Evolutionary conservation across 2,888 invertebrate genomes (phyloP).

Genomic region (Oasisia sp.): DNA sequence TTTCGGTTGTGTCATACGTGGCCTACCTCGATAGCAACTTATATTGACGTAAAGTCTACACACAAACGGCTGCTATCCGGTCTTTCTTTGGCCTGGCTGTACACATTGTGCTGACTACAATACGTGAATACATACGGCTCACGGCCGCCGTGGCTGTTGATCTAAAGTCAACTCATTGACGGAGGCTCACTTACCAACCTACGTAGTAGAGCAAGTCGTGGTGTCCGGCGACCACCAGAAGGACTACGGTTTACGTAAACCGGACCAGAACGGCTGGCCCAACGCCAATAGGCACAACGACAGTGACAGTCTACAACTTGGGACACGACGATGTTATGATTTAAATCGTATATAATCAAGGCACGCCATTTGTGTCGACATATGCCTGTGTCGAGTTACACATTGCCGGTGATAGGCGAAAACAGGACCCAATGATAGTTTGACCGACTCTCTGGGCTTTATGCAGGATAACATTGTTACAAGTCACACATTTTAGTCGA

Average conservation of each 20-base stretch:
- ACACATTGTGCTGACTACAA: neutral
- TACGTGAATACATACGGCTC: neutral
- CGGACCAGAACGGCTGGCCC: too few species aligned
- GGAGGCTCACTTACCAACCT: neutral
- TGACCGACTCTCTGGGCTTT: too few species aligned
- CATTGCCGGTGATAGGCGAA: too few species aligned
- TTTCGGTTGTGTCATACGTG: neutral
- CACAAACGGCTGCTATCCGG: neutral
- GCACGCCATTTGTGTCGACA: too few species aligned
- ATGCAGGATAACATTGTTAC: too few species aligned
- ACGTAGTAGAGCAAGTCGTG: neutral
- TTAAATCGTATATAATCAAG: too few species aligned
- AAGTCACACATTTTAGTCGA: too few species aligned
- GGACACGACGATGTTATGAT: too few species aligned
- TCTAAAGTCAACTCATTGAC: neutral
- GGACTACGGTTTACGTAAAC: neutral
- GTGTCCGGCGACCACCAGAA: neutral
- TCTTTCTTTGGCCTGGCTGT: neutral
- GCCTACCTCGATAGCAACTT: neutral
- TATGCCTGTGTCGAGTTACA: too few species aligned
- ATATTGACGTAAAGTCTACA: neutral
- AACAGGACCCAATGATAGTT: too few species aligned
- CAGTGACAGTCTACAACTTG: too few species aligned
- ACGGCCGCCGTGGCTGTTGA: neutral
- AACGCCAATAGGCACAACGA: too few species aligned